A percentile compares a stretch with the other conserved stretches of the same genome.
phyloP scores from a whole-genome alignment of 2,797 vertebrate genomes.

The Sebastes baramenuke region DNA sequence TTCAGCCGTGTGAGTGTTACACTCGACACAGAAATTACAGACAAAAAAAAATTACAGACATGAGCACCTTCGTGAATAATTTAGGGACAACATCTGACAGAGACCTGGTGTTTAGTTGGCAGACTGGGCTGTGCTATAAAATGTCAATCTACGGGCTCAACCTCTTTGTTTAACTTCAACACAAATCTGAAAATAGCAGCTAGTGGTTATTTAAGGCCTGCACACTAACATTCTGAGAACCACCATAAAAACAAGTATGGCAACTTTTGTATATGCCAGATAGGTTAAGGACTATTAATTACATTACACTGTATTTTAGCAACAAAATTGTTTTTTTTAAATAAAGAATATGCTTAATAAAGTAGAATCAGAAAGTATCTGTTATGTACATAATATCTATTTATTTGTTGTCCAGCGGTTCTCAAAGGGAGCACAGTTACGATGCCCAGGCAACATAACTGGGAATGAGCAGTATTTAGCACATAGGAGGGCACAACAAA shows the following conservation, averaged over 20 bases:
- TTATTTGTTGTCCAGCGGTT: neutral
- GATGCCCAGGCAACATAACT: conserved; percentile 31
- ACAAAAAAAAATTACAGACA: conserved; percentile 50
- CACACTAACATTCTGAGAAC: neutral
- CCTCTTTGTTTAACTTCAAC: neutral
- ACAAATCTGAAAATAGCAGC: neutral
- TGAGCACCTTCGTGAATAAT: conserved; percentile 74
- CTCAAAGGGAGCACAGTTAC: conserved; percentile 1
- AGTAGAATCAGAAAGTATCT: neutral
- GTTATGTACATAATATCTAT: neutral
- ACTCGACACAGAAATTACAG: conserved; percentile 49
- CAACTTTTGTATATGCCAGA: neutral
- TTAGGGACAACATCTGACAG: conserved; percentile 71
- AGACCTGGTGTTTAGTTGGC: conserved; percentile 39
- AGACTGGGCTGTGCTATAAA: conserved; percentile 22
- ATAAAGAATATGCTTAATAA: neutral
- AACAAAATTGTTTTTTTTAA: neutral
- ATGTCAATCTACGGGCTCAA: conserved; percentile 59
- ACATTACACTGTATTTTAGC: neutral
- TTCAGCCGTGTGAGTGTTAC: conserved; percentile 44
- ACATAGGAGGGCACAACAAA: conserved; percentile 77
- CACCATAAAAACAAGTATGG: neutral
- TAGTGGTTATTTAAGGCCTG: neutral
- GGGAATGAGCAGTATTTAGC: conserved; percentile 68
- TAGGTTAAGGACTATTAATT: neutral